These are phyloP conservation scores for Plectrocnemia conspersa DNA, from an alignment of 1,140 invertebrate species.

Conservation along the genomic window DNA sequence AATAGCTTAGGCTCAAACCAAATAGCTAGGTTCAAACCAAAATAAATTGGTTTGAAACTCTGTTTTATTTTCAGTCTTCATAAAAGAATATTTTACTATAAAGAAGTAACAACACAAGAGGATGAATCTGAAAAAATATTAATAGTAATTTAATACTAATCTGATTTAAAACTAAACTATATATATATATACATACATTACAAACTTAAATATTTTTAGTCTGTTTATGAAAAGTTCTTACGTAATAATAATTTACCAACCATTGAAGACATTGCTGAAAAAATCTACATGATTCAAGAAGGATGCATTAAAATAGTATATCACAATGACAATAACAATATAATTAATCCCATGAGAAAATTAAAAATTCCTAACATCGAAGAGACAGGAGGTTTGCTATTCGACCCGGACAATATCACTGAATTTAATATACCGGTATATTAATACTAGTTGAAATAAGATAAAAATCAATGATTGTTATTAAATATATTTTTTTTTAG, in stretches of 20 bases:
- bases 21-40: not conserved
- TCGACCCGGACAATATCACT: constrained; percentile 57
- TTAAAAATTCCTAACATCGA: constrained; percentile 62
- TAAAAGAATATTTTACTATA: constrained; percentile 20
- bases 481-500: constrained; percentile 33
- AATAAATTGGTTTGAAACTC: not conserved
- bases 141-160: constrained; percentile 10
- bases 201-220: constrained; percentile 41
- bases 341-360: constrained; percentile 59
- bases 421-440: constrained; percentile 47
- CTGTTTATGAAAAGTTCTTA: constrained; percentile 59
- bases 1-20: not conserved
- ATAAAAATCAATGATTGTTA: not conserved
- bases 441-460: not conserved
- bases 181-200: not conserved
- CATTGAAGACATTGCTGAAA: constrained; percentile 59
- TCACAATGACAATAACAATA: constrained; percentile 63
- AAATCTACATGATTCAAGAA: constrained; percentile 57
- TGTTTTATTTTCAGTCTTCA: constrained; percentile 23
- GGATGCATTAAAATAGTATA: constrained; percentile 63
- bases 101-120: constrained; percentile 10
- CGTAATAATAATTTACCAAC: constrained; percentile 53
- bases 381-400: constrained; percentile 61
- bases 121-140: constrained; percentile 15
- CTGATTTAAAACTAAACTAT: not conserved